Evolutionary conservation across 2,888 invertebrate genomes (phyloP).

Genomic region (Terebella lapidaria): DNA sequence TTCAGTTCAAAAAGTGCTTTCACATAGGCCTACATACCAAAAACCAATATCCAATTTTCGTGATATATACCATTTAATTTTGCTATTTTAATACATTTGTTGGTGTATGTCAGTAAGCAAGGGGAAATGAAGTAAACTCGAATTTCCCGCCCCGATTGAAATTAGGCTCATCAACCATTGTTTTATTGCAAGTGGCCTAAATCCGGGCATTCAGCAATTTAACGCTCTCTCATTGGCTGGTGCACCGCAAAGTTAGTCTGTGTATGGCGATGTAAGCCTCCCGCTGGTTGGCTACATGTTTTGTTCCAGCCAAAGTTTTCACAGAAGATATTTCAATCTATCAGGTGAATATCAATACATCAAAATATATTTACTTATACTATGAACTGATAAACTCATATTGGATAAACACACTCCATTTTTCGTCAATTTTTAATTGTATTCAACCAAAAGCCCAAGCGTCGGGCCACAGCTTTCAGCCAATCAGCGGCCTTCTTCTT

Average conservation of each 20-base stretch:
- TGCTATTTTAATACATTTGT: no score
- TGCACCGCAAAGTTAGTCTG: background rate
- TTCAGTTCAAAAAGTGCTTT: no score
- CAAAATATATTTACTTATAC: no score
- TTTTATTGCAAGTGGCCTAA: background rate
- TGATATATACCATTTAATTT: no score
- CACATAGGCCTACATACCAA: no score
- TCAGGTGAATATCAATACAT: no score
- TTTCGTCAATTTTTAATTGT: background rate
- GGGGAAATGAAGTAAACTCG: no score
- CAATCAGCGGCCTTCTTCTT: background rate
- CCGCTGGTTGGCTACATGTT: background rate
- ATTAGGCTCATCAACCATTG: background rate
- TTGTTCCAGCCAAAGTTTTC: no score
- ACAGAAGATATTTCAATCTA: no score
- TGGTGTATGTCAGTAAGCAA: no score
- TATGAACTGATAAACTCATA: background rate
- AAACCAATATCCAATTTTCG: no score
- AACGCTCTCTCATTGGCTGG: background rate
- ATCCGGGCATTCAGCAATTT: background rate
- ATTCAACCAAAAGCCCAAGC: background rate
- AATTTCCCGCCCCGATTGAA: background rate
- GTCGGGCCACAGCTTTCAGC: background rate
- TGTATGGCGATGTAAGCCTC: background rate
- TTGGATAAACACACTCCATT: background rate